A percentile compares a stretch with the other conserved stretches of the same genome.
Conservation (phyloP, 2,113 vertebrate genomes). For the Megatriorchis doriae region DNA sequence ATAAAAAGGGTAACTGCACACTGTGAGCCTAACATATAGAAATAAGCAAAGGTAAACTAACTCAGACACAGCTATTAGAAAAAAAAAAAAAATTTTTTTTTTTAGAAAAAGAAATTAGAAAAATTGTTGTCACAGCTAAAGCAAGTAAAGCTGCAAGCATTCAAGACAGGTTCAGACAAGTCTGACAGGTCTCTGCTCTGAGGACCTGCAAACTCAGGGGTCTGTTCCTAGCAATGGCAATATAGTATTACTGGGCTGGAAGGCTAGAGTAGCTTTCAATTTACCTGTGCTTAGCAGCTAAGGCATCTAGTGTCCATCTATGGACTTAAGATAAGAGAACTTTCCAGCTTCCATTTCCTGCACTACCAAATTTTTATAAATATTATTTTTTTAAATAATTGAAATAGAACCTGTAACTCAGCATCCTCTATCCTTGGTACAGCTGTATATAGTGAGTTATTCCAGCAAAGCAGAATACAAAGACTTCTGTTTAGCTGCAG, state of each 20-base stretch:
- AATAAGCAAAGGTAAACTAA: not conserved
- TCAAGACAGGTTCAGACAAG: not conserved
- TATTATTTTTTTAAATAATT: not conserved
- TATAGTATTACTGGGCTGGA: not conserved
- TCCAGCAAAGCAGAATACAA: not conserved
- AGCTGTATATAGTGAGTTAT: not conserved
- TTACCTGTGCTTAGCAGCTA: not conserved
- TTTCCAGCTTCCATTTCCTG: not conserved
- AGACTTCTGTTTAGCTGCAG: not conserved
- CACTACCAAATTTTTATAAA: not conserved
- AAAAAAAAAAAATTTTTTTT: not conserved
- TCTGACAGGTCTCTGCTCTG: not conserved
- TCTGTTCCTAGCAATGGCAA: not conserved
- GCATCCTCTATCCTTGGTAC: not conserved
- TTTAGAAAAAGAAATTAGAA: not conserved
- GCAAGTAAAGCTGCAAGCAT: not conserved
- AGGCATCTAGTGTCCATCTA: not conserved
- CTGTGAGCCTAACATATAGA: not conserved
- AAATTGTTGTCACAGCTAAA: not conserved
- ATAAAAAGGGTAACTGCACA: not conserved
- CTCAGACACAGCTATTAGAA: not conserved
- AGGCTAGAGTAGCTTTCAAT: not conserved
- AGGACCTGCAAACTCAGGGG: not conserved
- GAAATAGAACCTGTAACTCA: not conserved
- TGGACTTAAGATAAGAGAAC: not conserved